Base-by-base conservation (phyloP, 2,113 vertebrate species). In the Megatriorchis doriae region DNA sequence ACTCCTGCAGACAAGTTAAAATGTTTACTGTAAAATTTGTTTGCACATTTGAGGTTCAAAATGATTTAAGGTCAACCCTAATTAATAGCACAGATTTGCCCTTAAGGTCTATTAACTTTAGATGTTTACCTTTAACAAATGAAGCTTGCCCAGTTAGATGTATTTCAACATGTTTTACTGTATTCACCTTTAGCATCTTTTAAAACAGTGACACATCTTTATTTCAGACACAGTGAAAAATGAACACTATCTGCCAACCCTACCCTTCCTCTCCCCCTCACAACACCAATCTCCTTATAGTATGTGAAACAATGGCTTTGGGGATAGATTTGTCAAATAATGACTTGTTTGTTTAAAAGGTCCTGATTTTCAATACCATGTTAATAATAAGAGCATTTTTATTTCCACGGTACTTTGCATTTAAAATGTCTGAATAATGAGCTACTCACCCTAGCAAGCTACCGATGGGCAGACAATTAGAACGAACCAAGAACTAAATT, bases 401-500 rank as follows among this genome's bases (percentile, higher is more conserved):
- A 75, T 71, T 94, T 88, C 79, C 68, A 56, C 34, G 90, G 20
- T 83, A 56, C 40, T 94, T 88, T 47, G 40, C 11, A 73, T 67
- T 71, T 83, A 43, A 82, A 90, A 90, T 71, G 52, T 71, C 73
- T 88, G 74, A 94, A 70, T 85, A 95, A 95, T 43, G 47, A 96
- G 56, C 89, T 81, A 81, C 55, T 90, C 75, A 88, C 79, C 74
- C 78, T 50, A 88, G 56, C 3, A 47, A 95, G 90, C 84, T 83
- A 96, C 70, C 31, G 4, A 93, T 68, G 72, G 89, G 93, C 91
- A 96, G 84, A 86, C 91, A 95, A 96, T 92, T 95, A 95, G 72
- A 93, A 94, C 79, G 89, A 95, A 90, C 17, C 66, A 95, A 93
- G 81, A 92, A 86, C 67, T 85, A 94, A 97, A 97, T 94, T 91